Percentiles rank a stretch among this genome's conserved stretches.
Conservation (phyloP, 2,113 vertebrate genomes). For the Rhabdornis inornatus region DNA sequence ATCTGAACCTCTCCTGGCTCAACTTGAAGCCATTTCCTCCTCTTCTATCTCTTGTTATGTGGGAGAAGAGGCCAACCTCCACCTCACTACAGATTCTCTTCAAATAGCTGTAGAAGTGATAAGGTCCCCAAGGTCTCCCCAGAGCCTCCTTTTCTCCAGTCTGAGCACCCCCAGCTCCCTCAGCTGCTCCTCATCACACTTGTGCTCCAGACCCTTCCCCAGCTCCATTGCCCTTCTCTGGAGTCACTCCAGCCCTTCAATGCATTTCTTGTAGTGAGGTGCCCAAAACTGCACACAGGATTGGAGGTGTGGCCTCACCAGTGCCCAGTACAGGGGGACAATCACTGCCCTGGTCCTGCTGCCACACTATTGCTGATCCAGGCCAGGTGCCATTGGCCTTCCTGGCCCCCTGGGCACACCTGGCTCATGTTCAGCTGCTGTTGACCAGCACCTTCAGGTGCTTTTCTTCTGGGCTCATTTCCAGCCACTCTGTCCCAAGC, state of each 20-base stretch:
- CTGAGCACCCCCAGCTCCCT: neutral
- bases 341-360: neutral
- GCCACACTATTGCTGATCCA: neutral
- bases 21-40: neutral
- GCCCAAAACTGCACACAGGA: neutral
- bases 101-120: neutral
- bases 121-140: neutral
- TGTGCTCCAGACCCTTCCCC: neutral
- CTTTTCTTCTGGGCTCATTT: accelerated
- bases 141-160: neutral
- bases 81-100: neutral
- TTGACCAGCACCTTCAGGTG: accelerated
- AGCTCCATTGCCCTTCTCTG: accelerated
- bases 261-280: neutral
- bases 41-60: neutral
- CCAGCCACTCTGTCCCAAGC: neutral
- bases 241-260: accelerated
- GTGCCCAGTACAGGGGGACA: accelerated
- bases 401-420: neutral
- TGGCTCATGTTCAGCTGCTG: neutral
- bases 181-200: neutral
- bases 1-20: neutral
- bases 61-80: neutral
- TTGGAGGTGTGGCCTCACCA: neutral
- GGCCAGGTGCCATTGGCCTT: neutral